Evolutionary conservation across 2,113 vertebrate species (phyloP), one percentile per base, ranked within the genome.

Genomic region (Poicephalus gulielmi): DNA sequence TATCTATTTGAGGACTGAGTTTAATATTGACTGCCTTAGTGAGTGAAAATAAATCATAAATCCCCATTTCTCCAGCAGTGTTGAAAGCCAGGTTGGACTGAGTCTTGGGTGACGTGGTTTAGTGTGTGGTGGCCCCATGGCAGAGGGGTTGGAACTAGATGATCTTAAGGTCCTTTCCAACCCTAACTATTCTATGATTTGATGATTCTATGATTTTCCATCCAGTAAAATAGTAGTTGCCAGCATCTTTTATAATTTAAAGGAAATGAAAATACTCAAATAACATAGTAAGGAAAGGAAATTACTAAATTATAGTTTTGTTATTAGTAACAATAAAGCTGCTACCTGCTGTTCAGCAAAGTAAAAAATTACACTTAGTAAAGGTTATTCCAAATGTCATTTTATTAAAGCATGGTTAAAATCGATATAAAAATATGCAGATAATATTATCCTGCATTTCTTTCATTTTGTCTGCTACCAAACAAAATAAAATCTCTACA

Each of bases 351-450:
- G 77, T 44, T 96, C 39, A 87, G 68, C 87, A 92, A 89, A 95
- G 77, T 86, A 10, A 94, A 90, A 95, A 85, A 86, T 18, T 70
- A 35, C 16, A 57, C 73, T 94, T 90, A 83, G 82, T 41, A 94
- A 97, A 91, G 89, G 79, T 92, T 94, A 86, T 63, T 95, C 27
- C 67, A 90, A 94, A 91, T 84, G 77, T 77, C 53, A 76, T 55
- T 52, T 49, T 43, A 80, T 84, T 91, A 86, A 92, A 93, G 6
- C 8, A 75, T 77, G 90, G 95, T 91, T 90, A 86, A 93, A 95
- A 92, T 67, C 0, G 3, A 76, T 67, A 81, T 27, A 90, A 86
- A 92, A 84, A 78, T 44, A 91, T 0, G 1, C 20, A 88, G n/a
- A 90, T 41, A 81, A 47, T 30, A 57, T 80, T 80, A 71, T 78